Evolutionary conservation across 2,797 vertebrate species (phyloP).

Genomic region (Acanthornis magna): DNA sequence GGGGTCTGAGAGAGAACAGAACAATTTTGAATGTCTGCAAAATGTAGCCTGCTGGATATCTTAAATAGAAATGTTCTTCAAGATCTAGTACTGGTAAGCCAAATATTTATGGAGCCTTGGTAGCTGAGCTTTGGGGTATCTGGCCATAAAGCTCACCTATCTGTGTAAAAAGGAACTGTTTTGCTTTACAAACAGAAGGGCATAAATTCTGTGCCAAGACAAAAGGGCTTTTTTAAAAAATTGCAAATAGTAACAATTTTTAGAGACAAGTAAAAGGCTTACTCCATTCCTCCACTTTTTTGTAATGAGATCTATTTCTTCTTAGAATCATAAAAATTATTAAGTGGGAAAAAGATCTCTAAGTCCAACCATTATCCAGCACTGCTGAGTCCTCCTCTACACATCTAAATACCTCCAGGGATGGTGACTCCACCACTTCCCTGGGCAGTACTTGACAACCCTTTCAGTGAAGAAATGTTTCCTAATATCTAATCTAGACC

Average conservation of each 20-base stretch:
- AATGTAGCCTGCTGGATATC: neutral
- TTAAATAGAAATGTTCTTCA: neutral
- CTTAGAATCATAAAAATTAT: neutral
- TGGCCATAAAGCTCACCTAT: neutral
- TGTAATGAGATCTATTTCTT: neutral
- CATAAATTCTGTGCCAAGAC: neutral
- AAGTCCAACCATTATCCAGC: neutral
- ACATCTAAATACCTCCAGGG: neutral
- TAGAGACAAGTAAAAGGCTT: neutral
- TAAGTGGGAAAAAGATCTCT: neutral
- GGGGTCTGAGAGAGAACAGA: neutral
- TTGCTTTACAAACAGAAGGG: neutral
- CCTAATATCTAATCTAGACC: neutral
- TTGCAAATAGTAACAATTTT: neutral
- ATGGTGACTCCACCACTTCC: no score
- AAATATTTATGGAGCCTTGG: neutral
- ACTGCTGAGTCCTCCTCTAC: neutral
- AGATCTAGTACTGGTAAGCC: neutral
- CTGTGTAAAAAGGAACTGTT: neutral
- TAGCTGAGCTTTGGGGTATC: neutral
- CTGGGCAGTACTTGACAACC: neutral
- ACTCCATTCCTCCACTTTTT: neutral
- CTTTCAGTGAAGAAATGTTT: neutral
- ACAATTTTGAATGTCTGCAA: neutral
- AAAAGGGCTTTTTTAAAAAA: neutral